Percentiles rank a stretch among this genome's conserved stretches.
phyloP scores from a whole-genome alignment of 2,888 invertebrate species.

The Therioaphis trifolii region DNA sequence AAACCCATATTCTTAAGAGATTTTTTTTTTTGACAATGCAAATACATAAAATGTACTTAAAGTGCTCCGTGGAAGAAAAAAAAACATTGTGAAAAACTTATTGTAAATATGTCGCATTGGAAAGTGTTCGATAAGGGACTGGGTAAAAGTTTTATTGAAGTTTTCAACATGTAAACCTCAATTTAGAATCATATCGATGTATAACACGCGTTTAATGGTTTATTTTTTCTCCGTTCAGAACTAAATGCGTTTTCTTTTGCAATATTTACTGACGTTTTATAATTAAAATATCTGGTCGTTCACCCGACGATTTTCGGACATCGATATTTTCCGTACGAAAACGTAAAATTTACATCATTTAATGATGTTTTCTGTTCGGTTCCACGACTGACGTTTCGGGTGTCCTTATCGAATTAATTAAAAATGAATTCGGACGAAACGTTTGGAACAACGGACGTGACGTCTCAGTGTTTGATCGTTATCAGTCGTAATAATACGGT shows the following conservation, averaged over 20 bases:
- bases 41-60: background rate
- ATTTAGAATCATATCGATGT: background rate
- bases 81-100: background rate
- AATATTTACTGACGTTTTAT: no score
- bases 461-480: no score
- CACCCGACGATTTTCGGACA: background rate
- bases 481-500: no score
- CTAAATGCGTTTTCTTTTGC: no score
- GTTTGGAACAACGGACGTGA: no score
- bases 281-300: background rate
- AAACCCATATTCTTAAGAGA: background rate
- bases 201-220: background rate
- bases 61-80: background rate
- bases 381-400: no score
- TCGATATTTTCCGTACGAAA: no score
- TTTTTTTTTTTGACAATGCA: background rate
- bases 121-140: background rate
- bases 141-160: slow-evolving; percentile 26
- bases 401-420: no score
- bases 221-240: no score
- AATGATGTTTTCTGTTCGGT: no score
- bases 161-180: slow-evolving; percentile 3
- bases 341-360: no score
- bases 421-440: no score
- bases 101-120: background rate